Conservation (phyloP, 30 jellyfish, hydroid and myxozoan species). For the Nemopilema nomurai region DNA sequence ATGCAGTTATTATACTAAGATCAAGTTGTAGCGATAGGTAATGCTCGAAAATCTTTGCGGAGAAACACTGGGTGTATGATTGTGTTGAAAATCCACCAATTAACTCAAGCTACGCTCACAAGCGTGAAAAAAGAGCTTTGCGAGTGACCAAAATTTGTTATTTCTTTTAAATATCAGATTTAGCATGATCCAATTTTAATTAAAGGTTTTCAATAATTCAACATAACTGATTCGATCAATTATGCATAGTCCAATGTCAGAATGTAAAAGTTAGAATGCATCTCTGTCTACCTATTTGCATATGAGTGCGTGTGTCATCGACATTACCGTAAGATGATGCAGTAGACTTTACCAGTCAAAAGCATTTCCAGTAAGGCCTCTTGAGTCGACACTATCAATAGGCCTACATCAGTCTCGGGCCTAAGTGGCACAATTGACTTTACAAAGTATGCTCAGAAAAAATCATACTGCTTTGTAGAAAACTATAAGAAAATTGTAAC, state of each 20-base stretch:
- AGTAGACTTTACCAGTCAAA: no score
- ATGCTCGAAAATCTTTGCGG: conserved; percentile 51
- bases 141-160: conserved; percentile 56
- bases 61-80: conserved; percentile 25
- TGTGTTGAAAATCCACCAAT: conserved; percentile 60
- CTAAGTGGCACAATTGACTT: no score
- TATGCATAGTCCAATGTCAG: conserved; percentile 15
- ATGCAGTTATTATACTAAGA: conserved; percentile 43
- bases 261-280: not conserved
- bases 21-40: conserved; percentile 55
- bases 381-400: no score
- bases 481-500: no score
- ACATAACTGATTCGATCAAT: conserved; percentile 41
- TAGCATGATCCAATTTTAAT: conserved; percentile 44
- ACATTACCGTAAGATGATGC: no score
- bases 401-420: no score
- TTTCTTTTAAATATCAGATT: conserved; percentile 54
- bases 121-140: conserved; percentile 43
- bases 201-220: conserved; percentile 41
- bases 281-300: not conserved
- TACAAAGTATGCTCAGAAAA: no score
- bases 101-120: conserved; percentile 48
- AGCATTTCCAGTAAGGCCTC: no score
- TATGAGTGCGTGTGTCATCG: no score
- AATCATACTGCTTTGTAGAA: no score